Conservation (phyloP, 2,888 invertebrate genomes). For the Ichneumoninae sp. region DNA sequence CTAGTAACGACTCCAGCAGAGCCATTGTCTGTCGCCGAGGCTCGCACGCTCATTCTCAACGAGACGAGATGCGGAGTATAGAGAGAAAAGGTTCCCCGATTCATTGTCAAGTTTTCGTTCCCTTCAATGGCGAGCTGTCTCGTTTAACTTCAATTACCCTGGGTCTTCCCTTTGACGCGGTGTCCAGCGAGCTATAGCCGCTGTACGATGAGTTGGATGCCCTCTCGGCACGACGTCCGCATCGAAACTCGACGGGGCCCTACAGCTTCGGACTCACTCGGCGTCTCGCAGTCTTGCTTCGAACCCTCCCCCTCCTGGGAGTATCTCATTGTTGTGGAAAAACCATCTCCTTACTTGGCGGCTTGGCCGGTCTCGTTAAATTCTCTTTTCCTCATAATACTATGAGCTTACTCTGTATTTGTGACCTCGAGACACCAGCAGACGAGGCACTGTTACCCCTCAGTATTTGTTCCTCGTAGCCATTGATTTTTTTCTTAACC, state of each 20-base stretch:
- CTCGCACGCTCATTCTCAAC: slow-evolving; percentile 68
- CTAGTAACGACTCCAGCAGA: slow-evolving; percentile 71
- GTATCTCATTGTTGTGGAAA: slow-evolving; percentile 74
- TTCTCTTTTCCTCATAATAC: slow-evolving; percentile 69
- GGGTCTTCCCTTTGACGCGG: slow-evolving; percentile 76
- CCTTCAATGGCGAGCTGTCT: slow-evolving; percentile 78
- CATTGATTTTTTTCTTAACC: slow-evolving; percentile 53
- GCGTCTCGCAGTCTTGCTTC: slow-evolving; percentile 64
- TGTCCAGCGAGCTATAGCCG: slow-evolving; percentile 12
- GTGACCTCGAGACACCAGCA: slow-evolving; percentile 57
- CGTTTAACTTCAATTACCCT: slow-evolving; percentile 80
- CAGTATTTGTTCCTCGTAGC: slow-evolving; percentile 37
- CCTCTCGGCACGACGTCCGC: slow-evolving; percentile 60
- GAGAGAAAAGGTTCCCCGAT: slow-evolving; percentile 68
- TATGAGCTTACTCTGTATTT: slow-evolving; percentile 12
- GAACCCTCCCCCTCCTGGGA: slow-evolving; percentile 46
- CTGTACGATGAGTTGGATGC: slow-evolving; percentile 27
- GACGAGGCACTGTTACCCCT: slow-evolving; percentile 52
- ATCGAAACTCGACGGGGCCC: slow-evolving; percentile 56
- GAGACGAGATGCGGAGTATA: slow-evolving; percentile 33
- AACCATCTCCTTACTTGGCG: slow-evolving; percentile 73
- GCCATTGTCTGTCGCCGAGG: slow-evolving; percentile 78
- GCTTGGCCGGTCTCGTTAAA: slow-evolving; percentile 76
- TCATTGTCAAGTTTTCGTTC: slow-evolving; percentile 77
- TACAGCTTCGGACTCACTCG: slow-evolving; percentile 39